These are phyloP conservation scores for Silurus aristotelis DNA, from an alignment of 2,797 vertebrate species.

Conservation along the genomic window DNA sequence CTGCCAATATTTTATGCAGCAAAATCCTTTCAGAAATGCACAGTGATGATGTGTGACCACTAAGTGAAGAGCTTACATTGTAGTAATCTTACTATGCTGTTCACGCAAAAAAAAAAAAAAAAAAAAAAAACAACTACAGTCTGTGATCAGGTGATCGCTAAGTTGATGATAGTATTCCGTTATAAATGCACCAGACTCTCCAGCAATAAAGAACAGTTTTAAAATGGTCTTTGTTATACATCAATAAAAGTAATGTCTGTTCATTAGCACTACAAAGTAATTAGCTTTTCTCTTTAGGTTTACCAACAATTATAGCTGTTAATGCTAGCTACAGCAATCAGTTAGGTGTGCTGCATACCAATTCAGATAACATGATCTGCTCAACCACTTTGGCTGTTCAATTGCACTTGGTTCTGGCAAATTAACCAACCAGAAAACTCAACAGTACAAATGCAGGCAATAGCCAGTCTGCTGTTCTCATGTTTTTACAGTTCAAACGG, in stretches of 20 bases:
- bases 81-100: background rate
- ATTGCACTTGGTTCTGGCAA: background rate
- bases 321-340: background rate
- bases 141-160: background rate
- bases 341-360: background rate
- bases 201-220: background rate
- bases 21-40: background rate
- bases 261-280: background rate
- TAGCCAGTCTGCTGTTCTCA: no score
- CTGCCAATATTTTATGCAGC: no score
- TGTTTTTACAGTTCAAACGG: no score
- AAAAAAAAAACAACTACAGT: no score
- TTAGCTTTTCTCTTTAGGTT: background rate
- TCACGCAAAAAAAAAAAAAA: background rate
- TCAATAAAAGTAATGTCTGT: no score
- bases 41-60: no score
- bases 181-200: background rate
- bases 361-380: background rate
- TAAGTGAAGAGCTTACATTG: background rate
- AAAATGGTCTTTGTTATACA: no score
- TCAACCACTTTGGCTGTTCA: background rate
- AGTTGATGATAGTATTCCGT: background rate
- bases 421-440: background rate
- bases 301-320: background rate
- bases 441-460: background rate